Percentiles rank a stretch among this genome's conserved stretches.
Evolutionary conservation across 2,797 vertebrate genomes (phyloP).

Genomic region (Oreortyx pictus): DNA sequence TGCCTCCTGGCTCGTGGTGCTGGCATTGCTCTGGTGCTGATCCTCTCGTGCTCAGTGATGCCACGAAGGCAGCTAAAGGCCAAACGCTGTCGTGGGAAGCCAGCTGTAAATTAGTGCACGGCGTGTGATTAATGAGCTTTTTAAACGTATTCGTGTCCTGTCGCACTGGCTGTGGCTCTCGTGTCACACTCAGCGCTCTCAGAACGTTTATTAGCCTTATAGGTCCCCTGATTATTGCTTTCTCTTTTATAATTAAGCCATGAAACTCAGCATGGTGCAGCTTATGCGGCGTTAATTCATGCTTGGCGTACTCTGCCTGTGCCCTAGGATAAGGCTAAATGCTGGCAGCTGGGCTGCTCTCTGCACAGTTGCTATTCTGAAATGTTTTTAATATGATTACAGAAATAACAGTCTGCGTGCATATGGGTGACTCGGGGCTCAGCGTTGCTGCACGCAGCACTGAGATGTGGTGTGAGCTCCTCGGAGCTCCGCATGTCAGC

Average conservation of each 20-base stretch:
- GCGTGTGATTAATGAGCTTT: conserved; percentile 17
- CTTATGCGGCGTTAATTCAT: conserved; percentile 46
- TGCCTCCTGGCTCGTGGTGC: not conserved
- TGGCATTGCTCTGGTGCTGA: not conserved
- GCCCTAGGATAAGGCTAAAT: conserved; percentile 46
- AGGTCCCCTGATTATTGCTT: conserved; percentile 70
- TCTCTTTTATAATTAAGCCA: conserved; percentile 71
- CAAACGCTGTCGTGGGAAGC: conserved; percentile 19
- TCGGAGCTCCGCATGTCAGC: not conserved
- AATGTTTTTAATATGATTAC: conserved; percentile 49
- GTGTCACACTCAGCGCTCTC: conserved; percentile 50
- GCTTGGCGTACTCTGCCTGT: not conserved
- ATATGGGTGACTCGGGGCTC: not conserved
- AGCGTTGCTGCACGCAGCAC: rapidly evolving
- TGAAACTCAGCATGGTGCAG: conserved; percentile 41
- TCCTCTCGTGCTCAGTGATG: rapidly evolving
- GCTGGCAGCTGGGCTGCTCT: conserved; percentile 53
- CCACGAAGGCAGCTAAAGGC: not conserved
- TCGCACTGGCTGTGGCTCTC: not conserved
- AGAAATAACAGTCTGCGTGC: conserved; percentile 7
- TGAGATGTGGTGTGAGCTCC: not conserved
- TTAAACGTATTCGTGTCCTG: conserved; percentile 40
- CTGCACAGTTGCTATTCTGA: conserved; percentile 37
- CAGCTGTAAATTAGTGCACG: not conserved
- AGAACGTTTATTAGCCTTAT: conserved; percentile 64